A percentile compares a stretch with the other conserved stretches of the same genome.
Evolutionary conservation across 2,113 vertebrate genomes (phyloP).

Genomic region (Brachyhypopomus occidentalis): DNA sequence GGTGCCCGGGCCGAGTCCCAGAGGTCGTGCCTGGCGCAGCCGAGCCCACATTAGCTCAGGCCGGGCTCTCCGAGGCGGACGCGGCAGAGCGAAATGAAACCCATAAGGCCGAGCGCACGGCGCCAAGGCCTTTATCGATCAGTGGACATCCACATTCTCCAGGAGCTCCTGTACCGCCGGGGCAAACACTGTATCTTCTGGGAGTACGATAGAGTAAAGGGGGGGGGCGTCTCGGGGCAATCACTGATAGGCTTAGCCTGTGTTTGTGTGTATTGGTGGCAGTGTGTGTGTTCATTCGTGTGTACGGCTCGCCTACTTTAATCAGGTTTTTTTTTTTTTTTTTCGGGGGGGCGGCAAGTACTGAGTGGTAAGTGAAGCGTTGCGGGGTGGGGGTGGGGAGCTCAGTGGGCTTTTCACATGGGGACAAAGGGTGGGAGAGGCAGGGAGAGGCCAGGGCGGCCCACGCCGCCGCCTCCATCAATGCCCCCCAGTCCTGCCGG

Average conservation of each 20-base stretch:
- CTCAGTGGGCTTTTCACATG: constrained; percentile 69
- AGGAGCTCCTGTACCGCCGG: constrained; percentile 67
- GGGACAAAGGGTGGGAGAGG: constrained; percentile 75
- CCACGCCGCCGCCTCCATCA: constrained; percentile 62
- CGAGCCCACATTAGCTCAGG: constrained; percentile 76
- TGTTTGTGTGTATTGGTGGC: constrained; percentile 61
- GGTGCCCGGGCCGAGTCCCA: constrained; percentile 76
- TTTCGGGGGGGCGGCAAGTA: constrained; percentile 68
- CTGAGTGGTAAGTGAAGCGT: constrained; percentile 73
- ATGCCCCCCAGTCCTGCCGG: constrained; percentile 70
- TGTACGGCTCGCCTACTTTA: constrained; percentile 65
- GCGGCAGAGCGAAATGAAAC: constrained; percentile 77
- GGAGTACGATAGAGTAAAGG: constrained; percentile 20
- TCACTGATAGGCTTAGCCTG: constrained; percentile 73
- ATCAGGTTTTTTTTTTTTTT: constrained; percentile 62
- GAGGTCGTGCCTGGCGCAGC: constrained; percentile 77
- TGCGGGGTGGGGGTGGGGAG: constrained; percentile 66
- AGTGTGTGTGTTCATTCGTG: constrained; percentile 20
- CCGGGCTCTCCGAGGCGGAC: constrained; percentile 76
- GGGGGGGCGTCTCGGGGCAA: constrained; percentile 46
- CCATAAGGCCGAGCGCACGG: constrained; percentile 73
- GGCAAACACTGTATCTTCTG: constrained; percentile 76
- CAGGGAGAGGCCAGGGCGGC: constrained; percentile 65
- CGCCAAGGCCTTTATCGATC: constrained; percentile 76
- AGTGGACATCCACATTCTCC: constrained; percentile 75